A percentile compares a stretch with the other conserved stretches of the same genome.
phyloP scores from a whole-genome alignment of 1,140 invertebrate species.

The Wasmannia auropunctata region DNA sequence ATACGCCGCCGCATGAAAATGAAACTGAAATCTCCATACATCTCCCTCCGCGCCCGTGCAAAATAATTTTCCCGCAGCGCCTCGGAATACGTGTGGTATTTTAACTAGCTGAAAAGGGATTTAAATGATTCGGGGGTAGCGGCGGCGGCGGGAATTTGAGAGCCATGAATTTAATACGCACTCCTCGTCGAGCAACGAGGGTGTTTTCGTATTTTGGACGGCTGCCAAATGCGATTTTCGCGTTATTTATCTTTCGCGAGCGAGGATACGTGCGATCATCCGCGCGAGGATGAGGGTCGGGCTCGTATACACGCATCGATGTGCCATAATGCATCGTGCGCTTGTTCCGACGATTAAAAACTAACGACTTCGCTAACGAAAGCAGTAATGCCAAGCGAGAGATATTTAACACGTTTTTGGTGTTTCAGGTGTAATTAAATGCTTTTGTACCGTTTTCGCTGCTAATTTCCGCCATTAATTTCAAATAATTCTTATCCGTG shows the following conservation, averaged over 20 bases:
- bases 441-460: constrained; percentile 21
- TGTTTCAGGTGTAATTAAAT: constrained; percentile 33
- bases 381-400: constrained; percentile 21
- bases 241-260: constrained; percentile 50
- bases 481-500: constrained; percentile 19
- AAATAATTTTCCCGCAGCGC: constrained; percentile 28
- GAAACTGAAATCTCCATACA: constrained; percentile 30
- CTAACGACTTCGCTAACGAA: constrained; percentile 13
- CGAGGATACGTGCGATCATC: neutral
- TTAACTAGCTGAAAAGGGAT: constrained; percentile 63
- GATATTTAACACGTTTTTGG: constrained; percentile 45
- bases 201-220: constrained; percentile 49
- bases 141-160: constrained; percentile 36
- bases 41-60: neutral
- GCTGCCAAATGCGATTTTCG: constrained; percentile 53
- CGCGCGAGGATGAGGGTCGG: neutral
- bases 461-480: constrained; percentile 43
- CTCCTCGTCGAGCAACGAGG: neutral
- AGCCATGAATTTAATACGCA: constrained; percentile 35
- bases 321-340: neutral
- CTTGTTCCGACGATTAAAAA: constrained; percentile 52
- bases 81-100: constrained; percentile 46
- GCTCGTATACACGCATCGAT: neutral
- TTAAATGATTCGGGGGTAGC: constrained; percentile 56
- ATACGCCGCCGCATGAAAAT: constrained; percentile 31